Percentiles rank a stretch among this genome's conserved stretches.
These are phyloP conservation scores for Pungitius pungitius DNA, from an alignment of 2,113 vertebrate species.

Conservation along the genomic window DNA sequence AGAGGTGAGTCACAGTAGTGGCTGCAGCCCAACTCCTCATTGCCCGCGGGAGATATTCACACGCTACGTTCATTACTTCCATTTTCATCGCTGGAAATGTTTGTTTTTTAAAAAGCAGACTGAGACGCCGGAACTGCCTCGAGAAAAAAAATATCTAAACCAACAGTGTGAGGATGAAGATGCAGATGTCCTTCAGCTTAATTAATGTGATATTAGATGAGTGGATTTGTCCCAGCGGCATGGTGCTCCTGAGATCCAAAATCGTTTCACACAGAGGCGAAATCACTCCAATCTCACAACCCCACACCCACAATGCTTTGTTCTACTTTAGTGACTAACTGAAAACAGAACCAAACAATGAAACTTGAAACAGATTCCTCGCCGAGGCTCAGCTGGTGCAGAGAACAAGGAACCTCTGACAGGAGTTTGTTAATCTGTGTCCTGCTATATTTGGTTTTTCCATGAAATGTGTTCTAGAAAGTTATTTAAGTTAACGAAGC, in stretches of 20 bases:
- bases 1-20: background rate
- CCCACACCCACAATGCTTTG: conserved; percentile 62
- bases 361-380: conserved; percentile 46
- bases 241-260: conserved; percentile 37
- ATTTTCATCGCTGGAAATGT: conserved; percentile 21
- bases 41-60: background rate
- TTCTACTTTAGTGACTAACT: conserved; percentile 63
- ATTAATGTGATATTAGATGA: conserved; percentile 5
- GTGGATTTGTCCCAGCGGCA: conserved; percentile 20
- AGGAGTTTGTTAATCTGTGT: conserved; percentile 16
- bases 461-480: conserved; percentile 9
- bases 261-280: conserved; percentile 60
- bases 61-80: background rate
- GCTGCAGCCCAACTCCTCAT: background rate
- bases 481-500: conserved; percentile 37
- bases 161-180: background rate
- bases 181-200: background rate
- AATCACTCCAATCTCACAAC: conserved; percentile 57
- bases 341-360: conserved; percentile 69
- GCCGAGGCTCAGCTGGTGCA: conserved; percentile 7
- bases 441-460: conserved; percentile 17
- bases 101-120: no score
- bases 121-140: conserved; percentile 10
- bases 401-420: conserved; percentile 38
- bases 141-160: conserved; percentile 6